phyloP scores from a whole-genome alignment of 2,797 vertebrate species.

The Eulemur albifrons region DNA sequence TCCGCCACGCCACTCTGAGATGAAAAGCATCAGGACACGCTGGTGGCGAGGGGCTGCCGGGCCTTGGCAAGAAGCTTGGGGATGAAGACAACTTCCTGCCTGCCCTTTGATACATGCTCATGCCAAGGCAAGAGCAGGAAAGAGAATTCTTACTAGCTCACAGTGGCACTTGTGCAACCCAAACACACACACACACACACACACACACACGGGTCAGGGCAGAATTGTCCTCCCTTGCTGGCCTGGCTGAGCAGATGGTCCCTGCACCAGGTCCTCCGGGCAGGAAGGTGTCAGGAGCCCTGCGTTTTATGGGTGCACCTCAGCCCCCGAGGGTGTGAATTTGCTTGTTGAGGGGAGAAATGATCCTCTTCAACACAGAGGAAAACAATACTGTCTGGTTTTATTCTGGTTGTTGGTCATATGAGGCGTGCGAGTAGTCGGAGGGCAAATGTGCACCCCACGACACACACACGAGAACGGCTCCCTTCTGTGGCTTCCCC shows the following conservation, averaged over 20 bases:
- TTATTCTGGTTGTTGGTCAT: too few species aligned
- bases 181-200: too few species aligned
- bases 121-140: background rate
- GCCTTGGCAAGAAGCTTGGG: background rate
- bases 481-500: too few species aligned
- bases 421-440: too few species aligned
- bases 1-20: background rate
- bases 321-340: background rate
- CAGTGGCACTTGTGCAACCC: too few species aligned
- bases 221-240: too few species aligned
- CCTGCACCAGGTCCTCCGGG: background rate
- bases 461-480: too few species aligned
- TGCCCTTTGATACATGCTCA: background rate
- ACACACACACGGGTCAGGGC: too few species aligned
- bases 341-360: background rate
- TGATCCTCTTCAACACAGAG: conserved; percentile 62
- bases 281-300: background rate
- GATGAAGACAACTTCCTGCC: background rate
- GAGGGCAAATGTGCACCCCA: too few species aligned
- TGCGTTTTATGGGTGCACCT: background rate
- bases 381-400: conserved; percentile 51
- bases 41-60: background rate
- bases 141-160: background rate
- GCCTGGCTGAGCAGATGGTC: background rate
- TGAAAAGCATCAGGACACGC: background rate